A percentile compares a stretch with the other conserved stretches of the same genome.
Conservation (phyloP, 1,140 invertebrate genomes). For the Orussus abietinus region DNA sequence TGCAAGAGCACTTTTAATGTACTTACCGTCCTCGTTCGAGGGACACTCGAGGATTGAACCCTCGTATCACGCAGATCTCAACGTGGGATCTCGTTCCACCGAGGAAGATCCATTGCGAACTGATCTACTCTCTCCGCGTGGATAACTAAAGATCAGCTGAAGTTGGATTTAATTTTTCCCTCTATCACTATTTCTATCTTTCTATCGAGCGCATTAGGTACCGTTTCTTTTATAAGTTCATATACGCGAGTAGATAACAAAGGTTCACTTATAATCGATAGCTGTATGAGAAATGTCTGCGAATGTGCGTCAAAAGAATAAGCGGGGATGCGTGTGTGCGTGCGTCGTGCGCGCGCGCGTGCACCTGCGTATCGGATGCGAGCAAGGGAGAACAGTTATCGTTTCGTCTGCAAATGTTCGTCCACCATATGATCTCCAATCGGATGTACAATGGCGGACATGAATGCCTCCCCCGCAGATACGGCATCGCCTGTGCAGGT, state of each 20-base stretch:
- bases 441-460: no score
- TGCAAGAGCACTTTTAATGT: constrained; percentile 15
- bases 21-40: constrained; percentile 14
- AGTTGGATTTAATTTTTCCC: no score
- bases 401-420: constrained; percentile 21
- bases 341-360: neutral
- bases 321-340: constrained; percentile 1
- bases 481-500: no score
- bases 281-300: neutral
- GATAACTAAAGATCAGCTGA: no score
- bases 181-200: constrained; percentile 8
- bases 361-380: neutral
- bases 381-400: constrained; percentile 7
- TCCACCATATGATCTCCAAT: constrained; percentile 29
- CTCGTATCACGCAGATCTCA: no score
- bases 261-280: constrained; percentile 10
- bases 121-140: no score
- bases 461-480: no score
- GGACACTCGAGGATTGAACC: no score
- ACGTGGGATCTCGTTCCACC: no score
- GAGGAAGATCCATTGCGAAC: no score
- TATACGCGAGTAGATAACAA: constrained; percentile 9
- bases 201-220: neutral
- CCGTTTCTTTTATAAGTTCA: constrained; percentile 8
- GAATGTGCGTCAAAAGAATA: no score